phyloP scores from a whole-genome alignment of 2,113 vertebrate genomes.

The Spheniscus mendiculus region DNA sequence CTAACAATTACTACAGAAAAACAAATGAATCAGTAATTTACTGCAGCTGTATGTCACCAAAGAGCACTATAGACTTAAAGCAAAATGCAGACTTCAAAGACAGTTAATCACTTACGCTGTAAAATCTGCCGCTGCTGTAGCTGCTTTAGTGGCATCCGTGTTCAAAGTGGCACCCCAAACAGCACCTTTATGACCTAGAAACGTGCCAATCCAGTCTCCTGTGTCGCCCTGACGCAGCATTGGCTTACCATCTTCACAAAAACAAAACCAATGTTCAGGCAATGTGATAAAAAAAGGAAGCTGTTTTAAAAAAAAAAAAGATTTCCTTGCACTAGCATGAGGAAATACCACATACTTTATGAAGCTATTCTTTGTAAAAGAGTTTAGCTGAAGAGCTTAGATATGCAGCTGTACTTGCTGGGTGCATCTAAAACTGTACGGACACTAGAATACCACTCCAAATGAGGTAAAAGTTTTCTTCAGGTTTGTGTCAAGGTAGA shows the following conservation, averaged over 20 bases:
- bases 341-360: neutral
- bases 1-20: neutral
- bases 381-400: neutral
- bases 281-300: neutral
- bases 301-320: neutral
- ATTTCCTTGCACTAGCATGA: neutral
- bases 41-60: neutral
- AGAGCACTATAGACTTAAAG: neutral
- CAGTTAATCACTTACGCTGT: slow-evolving; percentile 87
- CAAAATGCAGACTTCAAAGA: neutral
- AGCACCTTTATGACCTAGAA: slow-evolving; percentile 97
- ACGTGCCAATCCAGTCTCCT: slow-evolving; percentile 99
- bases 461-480: neutral
- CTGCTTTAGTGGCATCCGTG: slow-evolving; percentile 94
- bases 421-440: fast-evolving
- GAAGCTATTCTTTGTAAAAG: neutral
- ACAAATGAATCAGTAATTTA: neutral
- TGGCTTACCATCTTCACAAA: slow-evolving; percentile 91
- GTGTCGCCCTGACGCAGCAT: slow-evolving; percentile 99
- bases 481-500: neutral
- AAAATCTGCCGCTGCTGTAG: slow-evolving; percentile 96
- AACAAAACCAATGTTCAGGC: neutral
- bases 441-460: neutral
- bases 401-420: neutral
- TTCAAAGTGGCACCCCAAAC: slow-evolving; percentile 99